phyloP scores from a whole-genome alignment of 1,140 invertebrate species.

The Euwallacea fornicatus region DNA sequence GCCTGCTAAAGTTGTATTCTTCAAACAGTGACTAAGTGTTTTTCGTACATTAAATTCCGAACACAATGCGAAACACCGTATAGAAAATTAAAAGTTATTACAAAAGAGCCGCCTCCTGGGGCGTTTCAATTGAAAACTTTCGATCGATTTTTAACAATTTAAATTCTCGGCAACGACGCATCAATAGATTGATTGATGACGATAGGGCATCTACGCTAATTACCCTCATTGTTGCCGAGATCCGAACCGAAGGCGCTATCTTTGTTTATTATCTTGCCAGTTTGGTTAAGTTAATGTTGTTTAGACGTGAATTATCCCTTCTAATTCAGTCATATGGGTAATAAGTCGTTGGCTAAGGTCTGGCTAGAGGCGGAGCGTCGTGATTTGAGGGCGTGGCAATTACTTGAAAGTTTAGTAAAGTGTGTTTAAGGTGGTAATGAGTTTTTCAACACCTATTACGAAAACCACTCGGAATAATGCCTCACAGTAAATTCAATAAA shows the following conservation, averaged over 20 bases:
- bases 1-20: not conserved
- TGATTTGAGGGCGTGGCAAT: too few species aligned
- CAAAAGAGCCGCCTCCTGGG: conserved; percentile 10
- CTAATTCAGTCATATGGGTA: too few species aligned
- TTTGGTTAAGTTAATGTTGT: conserved; percentile 1
- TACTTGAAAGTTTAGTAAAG: too few species aligned
- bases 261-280: conserved; percentile 21
- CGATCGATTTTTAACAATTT: conserved; percentile 32
- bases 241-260: conserved; percentile 20
- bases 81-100: conserved; percentile 31
- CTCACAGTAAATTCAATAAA: conserved; percentile 18
- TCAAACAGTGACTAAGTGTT: conserved; percentile 28
- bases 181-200: conserved; percentile 37
- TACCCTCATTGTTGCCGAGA: conserved; percentile 28
- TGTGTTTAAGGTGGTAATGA: too few species aligned
- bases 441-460: too few species aligned
- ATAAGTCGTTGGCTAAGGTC: too few species aligned
- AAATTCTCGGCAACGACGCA: conserved; percentile 25
- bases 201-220: conserved; percentile 28
- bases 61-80: conserved; percentile 17
- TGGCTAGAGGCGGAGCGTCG: too few species aligned
- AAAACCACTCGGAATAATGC: conserved; percentile 14
- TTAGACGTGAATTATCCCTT: too few species aligned
- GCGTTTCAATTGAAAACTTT: conserved; percentile 25
- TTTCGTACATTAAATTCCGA: conserved; percentile 11